phyloP scores from a whole-genome alignment of 2,888 invertebrate genomes.

The Dioctria linearis region DNA sequence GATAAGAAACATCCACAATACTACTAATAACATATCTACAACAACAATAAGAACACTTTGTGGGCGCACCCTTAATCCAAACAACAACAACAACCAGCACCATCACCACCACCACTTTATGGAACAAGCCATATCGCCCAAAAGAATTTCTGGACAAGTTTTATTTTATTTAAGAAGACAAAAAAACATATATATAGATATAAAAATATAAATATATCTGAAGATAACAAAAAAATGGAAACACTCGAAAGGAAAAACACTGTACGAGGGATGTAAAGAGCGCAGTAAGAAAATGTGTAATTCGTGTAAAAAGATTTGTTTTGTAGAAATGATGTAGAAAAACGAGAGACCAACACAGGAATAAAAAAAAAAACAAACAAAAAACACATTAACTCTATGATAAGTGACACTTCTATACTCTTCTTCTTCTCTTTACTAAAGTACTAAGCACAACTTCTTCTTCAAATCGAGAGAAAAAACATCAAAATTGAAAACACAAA shows the following conservation, averaged over 20 bases:
- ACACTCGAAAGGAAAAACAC: conserved; percentile 38
- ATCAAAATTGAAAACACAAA: conserved; percentile 31
- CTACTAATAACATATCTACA: not conserved
- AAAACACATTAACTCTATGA: not conserved
- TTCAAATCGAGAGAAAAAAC: conserved; percentile 1
- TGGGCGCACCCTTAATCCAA: conserved; percentile 9
- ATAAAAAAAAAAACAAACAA: conserved; percentile 52
- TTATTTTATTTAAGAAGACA: conserved; percentile 49
- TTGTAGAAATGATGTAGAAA: conserved; percentile 39
- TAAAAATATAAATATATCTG: conserved; percentile 10
- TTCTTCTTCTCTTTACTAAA: too few species aligned
- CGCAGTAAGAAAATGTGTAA: conserved; percentile 8
- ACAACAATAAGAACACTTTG: conserved; percentile 11
- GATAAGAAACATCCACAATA: not conserved
- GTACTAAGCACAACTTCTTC: too few species aligned
- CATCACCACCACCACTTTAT: not conserved
- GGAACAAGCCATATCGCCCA: conserved; percentile 40
- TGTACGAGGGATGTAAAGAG: conserved; percentile 57
- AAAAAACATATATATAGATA: conserved; percentile 11
- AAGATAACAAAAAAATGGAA: conserved; percentile 33
- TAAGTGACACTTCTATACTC: conserved; percentile 50
- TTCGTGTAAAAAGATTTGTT: conserved; percentile 20
- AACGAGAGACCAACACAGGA: not conserved
- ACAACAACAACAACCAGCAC: not conserved
- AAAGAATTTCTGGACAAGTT: conserved; percentile 31